Percentiles rank a stretch among this genome's conserved stretches.
phyloP scores from a whole-genome alignment of 2,888 invertebrate species.

The Drosophila fungiperda region DNA sequence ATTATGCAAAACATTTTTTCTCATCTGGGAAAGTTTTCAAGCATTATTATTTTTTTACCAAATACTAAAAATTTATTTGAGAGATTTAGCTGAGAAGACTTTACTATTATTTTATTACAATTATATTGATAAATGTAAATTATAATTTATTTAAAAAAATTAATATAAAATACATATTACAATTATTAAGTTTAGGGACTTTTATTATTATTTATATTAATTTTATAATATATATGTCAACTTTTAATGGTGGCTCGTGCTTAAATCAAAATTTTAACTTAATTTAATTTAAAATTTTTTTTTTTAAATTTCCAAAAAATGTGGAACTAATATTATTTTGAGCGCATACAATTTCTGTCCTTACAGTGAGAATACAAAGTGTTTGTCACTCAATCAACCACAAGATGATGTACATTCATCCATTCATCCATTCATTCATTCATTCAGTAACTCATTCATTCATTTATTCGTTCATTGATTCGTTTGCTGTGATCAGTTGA shows the following conservation, averaged over 20 bases:
- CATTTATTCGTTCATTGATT: constrained; percentile 13
- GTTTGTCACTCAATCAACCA: neutral
- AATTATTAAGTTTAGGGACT: neutral
- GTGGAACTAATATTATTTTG: too few species aligned
- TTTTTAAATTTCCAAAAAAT: neutral
- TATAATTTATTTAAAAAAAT: neutral
- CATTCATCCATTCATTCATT: neutral
- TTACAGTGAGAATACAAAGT: neutral
- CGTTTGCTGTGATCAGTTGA: constrained; percentile 8
- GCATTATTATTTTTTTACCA: neutral
- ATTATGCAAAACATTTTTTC: neutral
- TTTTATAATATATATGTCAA: neutral
- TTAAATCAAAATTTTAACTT: neutral
- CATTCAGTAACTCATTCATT: neutral
- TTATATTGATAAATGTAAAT: neutral
- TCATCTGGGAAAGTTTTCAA: neutral
- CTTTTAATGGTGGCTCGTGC: too few species aligned
- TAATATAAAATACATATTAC: neutral
- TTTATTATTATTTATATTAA: neutral
- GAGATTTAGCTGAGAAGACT: neutral
- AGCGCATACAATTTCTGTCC: neutral
- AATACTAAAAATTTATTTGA: too few species aligned
- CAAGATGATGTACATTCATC: neutral
- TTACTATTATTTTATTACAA: neutral
- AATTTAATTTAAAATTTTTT: neutral